Percentiles rank a stretch among this genome's conserved stretches.
These are phyloP conservation scores for Bothrops jararaca DNA, from an alignment of 2,113 vertebrate genomes.

Conservation along the genomic window DNA sequence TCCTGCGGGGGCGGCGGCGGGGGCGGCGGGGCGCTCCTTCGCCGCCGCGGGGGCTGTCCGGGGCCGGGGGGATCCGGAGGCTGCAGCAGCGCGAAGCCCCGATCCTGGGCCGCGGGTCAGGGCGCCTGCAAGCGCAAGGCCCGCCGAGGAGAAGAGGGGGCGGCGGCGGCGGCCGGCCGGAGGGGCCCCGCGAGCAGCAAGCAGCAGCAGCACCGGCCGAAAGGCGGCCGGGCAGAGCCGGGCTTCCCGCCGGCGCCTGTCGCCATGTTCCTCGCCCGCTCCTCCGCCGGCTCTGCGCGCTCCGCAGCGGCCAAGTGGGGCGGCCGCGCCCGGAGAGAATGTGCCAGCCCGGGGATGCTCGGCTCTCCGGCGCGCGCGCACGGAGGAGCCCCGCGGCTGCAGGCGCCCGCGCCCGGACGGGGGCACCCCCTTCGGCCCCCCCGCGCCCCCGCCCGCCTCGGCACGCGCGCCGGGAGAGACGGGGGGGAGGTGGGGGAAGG, in stretches of 20 bases:
- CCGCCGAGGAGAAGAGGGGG: background rate
- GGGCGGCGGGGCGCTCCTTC: background rate
- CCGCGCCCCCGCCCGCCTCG: background rate
- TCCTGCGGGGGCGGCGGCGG: background rate
- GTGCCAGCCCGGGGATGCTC: slow-evolving; percentile 44
- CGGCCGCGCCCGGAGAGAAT: slow-evolving; percentile 74
- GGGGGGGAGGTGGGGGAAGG: background rate
- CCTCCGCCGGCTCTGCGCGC: slow-evolving; percentile 12
- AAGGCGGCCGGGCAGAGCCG: background rate
- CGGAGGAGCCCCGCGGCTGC: background rate
- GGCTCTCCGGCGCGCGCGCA: background rate
- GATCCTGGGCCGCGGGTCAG: slow-evolving; percentile 47
- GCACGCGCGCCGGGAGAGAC: accelerated
- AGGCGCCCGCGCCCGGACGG: background rate
- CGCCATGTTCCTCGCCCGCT: slow-evolving; percentile 66
- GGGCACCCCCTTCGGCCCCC: background rate
- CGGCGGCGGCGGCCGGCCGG: slow-evolving; percentile 1
- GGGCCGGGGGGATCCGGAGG: slow-evolving; percentile 7
- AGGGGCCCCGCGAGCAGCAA: slow-evolving; percentile 4
- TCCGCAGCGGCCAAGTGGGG: slow-evolving; percentile 14
- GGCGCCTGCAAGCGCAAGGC: slow-evolving; percentile 20
- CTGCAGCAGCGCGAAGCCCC: slow-evolving; percentile 47
- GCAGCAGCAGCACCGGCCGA: background rate
- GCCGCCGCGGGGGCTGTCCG: background rate
- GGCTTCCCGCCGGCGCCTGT: slow-evolving; percentile 58